phyloP scores from a whole-genome alignment of 1,140 invertebrate genomes.

The Drosophila nebulosa region DNA sequence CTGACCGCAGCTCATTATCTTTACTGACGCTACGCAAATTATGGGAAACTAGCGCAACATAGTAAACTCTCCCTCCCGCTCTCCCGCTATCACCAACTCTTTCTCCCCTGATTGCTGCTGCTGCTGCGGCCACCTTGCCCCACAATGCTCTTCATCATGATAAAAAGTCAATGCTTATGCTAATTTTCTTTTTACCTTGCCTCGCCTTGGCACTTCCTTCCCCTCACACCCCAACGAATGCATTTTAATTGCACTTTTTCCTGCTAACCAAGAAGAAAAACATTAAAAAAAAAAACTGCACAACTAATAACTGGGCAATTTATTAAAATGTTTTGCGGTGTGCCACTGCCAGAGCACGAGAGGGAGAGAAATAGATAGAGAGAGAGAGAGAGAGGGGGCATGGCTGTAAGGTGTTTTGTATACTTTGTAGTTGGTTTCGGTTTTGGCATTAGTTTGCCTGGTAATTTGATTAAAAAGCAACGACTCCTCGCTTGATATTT shows the following conservation, averaged over 20 bases:
- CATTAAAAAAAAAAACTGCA: not conserved
- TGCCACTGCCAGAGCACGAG: slow-evolving; percentile 6
- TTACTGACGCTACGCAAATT: slow-evolving; percentile 54
- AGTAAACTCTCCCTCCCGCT: slow-evolving; percentile 38
- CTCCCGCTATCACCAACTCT: slow-evolving; percentile 3
- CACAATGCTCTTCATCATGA: not conserved
- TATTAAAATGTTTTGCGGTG: slow-evolving; percentile 75
- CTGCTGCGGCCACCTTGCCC: not conserved
- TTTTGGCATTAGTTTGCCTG: slow-evolving; percentile 39
- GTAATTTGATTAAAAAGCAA: slow-evolving; percentile 48
- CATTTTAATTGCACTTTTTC: slow-evolving; percentile 78
- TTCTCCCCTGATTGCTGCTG: not conserved
- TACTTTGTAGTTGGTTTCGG: slow-evolving; percentile 25
- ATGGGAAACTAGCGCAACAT: slow-evolving; percentile 67
- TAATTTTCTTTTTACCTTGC: slow-evolving; percentile 56
- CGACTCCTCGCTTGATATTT: not conserved
- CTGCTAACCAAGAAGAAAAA: slow-evolving; percentile 43
- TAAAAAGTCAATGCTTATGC: slow-evolving; percentile 67
- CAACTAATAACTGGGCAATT: slow-evolving; percentile 72
- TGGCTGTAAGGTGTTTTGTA: slow-evolving; percentile 24
- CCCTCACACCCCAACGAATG: slow-evolving; percentile 28
- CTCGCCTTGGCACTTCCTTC: slow-evolving; percentile 47
- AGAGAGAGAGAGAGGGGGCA: slow-evolving; percentile 7
- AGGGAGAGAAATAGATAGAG: slow-evolving; percentile 3
- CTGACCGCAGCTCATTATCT: slow-evolving; percentile 72